These are phyloP conservation scores for Hermaeophaga mercurialis DNA, from an alignment of 2,888 invertebrate species.

Conservation along the genomic window DNA sequence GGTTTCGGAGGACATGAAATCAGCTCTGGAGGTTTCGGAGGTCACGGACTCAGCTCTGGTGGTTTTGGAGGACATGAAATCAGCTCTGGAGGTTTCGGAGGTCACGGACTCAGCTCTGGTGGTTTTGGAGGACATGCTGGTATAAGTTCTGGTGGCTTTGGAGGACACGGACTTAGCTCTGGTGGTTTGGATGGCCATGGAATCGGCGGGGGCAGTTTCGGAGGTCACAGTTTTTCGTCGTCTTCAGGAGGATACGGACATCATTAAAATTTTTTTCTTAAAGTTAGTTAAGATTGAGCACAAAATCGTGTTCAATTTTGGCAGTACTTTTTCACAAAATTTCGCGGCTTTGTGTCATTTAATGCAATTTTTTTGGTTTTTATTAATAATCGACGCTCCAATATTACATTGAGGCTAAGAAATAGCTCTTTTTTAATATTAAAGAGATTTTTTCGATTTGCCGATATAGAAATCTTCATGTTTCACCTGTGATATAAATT, in stretches of 20 bases:
- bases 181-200: slow-evolving; percentile 29
- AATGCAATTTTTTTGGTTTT: too few species aligned
- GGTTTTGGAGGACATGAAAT: slow-evolving; percentile 26
- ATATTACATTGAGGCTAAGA: too few species aligned
- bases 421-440: slow-evolving; percentile 29
- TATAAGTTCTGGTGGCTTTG: slow-evolving; percentile 34
- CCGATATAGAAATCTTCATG: slow-evolving; percentile 17
- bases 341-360: too few species aligned
- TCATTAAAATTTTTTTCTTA: slow-evolving; percentile 35
- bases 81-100: slow-evolving; percentile 22
- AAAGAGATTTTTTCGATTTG: slow-evolving; percentile 19
- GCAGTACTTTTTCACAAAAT: too few species aligned
- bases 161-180: slow-evolving; percentile 31
- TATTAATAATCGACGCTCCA: too few species aligned
- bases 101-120: slow-evolving; percentile 31
- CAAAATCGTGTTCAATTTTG: too few species aligned
- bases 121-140: slow-evolving; percentile 34
- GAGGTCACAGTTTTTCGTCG: slow-evolving; percentile 34
- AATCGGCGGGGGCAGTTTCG: slow-evolving; percentile 16
- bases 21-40: slow-evolving; percentile 36
- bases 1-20: slow-evolving; percentile 34
- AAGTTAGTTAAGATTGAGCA: too few species aligned
- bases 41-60: slow-evolving; percentile 31
- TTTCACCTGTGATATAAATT: slow-evolving; percentile 17
- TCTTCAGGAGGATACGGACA: slow-evolving; percentile 37